These are phyloP conservation scores for Hypsopygia costalis DNA, from an alignment of 2,888 invertebrate species.

Conservation along the genomic window DNA sequence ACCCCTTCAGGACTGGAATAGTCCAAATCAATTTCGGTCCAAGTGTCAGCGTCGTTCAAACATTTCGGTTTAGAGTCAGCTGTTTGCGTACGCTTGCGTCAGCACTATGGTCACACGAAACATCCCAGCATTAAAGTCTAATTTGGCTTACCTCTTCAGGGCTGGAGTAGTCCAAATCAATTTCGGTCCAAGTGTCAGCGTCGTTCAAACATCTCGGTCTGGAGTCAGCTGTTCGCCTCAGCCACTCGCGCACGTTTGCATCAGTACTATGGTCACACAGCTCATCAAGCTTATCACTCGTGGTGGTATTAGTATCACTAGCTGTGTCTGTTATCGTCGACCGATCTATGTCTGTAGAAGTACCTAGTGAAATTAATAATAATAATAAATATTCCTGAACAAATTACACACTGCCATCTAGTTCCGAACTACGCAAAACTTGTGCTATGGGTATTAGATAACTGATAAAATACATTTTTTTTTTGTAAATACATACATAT, in stretches of 20 bases:
- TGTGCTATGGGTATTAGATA: too few relatives aligned
- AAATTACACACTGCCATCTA: too few relatives aligned
- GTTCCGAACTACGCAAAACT: too few relatives aligned
- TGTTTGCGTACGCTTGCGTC: conserved; percentile 61
- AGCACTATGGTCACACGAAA: conserved; percentile 49
- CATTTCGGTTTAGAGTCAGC: conserved; percentile 39
- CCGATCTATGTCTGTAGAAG: conserved; percentile 47
- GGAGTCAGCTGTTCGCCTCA: conserved; percentile 46
- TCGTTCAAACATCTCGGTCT: conserved; percentile 38
- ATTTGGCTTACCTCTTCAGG: conserved; percentile 82
- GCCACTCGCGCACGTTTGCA: conserved; percentile 64
- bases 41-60: conserved; percentile 76
- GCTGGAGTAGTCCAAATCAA: conserved; percentile 85
- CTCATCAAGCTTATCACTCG: conserved; percentile 57
- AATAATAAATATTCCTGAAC: too few relatives aligned
- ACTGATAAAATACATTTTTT: too few relatives aligned
- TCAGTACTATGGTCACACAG: conserved; percentile 53
- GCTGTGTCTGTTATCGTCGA: conserved; percentile 60
- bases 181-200: conserved; percentile 86
- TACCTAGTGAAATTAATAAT: neutral
- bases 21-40: conserved; percentile 87
- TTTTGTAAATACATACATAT: too few relatives aligned
- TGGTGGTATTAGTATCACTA: conserved; percentile 53
- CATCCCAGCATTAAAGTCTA: too few relatives aligned
- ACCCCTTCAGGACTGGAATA: conserved; percentile 84